These are phyloP conservation scores for Ellobius talpinus DNA, from an alignment of 2,113 vertebrate species.

Conservation along the genomic window DNA sequence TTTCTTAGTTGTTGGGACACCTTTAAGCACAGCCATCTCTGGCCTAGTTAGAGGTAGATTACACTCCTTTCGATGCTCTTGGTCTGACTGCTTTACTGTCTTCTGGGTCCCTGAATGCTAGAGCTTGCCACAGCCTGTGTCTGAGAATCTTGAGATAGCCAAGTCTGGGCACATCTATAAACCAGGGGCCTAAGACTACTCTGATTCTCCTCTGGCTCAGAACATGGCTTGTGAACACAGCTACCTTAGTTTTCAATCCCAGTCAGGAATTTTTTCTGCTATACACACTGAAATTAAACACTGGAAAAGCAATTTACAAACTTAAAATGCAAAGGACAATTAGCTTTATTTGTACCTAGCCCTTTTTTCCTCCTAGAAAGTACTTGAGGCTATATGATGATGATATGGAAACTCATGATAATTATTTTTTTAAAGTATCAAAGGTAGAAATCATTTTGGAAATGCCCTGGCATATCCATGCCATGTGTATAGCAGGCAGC, in stretches of 20 bases:
- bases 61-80: not conserved
- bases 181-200: not conserved
- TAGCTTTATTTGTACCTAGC: not conserved
- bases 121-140: not conserved
- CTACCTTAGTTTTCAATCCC: not conserved
- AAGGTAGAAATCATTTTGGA: conserved; percentile 1
- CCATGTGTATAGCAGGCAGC: not conserved
- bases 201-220: not conserved
- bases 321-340: conserved; percentile 28
- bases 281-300: not conserved
- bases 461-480: not conserved
- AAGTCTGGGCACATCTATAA: not conserved
- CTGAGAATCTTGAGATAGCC: not conserved
- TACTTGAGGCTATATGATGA: not conserved
- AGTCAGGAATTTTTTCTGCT: not conserved
- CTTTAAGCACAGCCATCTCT: not conserved
- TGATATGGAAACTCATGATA: not conserved
- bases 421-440: conserved; percentile 33
- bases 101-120: not conserved
- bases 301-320: not conserved
- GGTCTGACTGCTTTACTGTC: not conserved
- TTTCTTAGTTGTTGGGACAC: not conserved
- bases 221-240: not conserved
- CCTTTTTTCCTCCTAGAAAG: not conserved
- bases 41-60: not conserved